Percentiles rank a stretch among this genome's conserved stretches.
phyloP scores from a whole-genome alignment of 2,797 vertebrate species.

The Alauda arvensis region DNA sequence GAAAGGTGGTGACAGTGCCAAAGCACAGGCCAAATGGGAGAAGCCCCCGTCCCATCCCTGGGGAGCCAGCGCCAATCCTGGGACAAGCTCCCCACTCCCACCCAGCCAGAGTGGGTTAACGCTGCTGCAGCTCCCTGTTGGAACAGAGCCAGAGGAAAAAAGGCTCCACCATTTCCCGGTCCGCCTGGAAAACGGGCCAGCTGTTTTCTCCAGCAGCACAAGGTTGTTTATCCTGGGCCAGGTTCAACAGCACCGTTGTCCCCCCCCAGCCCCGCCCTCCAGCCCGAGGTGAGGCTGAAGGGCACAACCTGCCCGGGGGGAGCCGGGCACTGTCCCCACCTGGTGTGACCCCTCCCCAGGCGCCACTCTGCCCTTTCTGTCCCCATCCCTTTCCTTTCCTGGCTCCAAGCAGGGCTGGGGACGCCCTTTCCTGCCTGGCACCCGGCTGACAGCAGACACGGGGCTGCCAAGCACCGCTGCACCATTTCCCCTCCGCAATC shows the following conservation, averaged over 20 bases:
- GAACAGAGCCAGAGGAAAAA: slow-evolving; percentile 44
- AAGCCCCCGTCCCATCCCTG: neutral
- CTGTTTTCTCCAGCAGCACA: slow-evolving; percentile 29
- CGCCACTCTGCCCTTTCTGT: slow-evolving; percentile 43
- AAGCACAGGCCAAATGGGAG: neutral
- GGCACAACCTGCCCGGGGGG: neutral
- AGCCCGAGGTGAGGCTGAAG: neutral
- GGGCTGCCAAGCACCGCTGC: neutral
- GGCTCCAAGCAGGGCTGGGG: neutral
- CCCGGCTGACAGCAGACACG: neutral
- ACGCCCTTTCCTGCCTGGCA: slow-evolving; percentile 54
- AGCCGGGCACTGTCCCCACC: neutral
- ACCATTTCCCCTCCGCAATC: rapidly evolving
- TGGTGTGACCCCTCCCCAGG: neutral
- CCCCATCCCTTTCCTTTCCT: slow-evolving; percentile 39
- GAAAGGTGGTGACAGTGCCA: rapidly evolving
- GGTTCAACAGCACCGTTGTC: neutral
- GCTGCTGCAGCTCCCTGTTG: neutral
- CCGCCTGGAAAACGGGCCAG: slow-evolving; percentile 29
- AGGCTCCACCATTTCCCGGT: slow-evolving; percentile 33
- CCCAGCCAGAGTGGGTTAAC: slow-evolving; percentile 3
- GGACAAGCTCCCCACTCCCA: neutral
- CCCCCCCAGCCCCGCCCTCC: neutral
- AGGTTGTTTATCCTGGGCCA: slow-evolving; percentile 53
- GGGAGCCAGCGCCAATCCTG: rapidly evolving